phyloP scores from a whole-genome alignment of 2,797 vertebrate species.

The Pangasius djambal region DNA sequence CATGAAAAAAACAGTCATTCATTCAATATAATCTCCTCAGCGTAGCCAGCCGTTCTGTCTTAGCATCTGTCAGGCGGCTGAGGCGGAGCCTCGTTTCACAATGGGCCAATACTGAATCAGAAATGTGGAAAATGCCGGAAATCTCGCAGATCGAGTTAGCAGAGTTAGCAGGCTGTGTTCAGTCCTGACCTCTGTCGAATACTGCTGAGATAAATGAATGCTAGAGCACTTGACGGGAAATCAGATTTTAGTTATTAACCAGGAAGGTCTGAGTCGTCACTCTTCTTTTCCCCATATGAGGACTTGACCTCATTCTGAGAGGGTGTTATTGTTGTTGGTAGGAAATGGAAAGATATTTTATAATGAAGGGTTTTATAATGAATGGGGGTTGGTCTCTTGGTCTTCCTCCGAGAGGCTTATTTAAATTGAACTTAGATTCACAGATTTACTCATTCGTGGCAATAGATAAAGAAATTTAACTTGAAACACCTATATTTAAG shows the following conservation, averaged over 20 bases:
- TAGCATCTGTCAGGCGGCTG: background rate
- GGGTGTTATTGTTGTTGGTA: too few relatives aligned
- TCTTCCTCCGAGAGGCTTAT: background rate
- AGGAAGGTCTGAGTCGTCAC: background rate
- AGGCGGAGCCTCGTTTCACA: background rate
- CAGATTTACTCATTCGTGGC: too few relatives aligned
- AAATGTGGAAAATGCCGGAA: constrained; percentile 19
- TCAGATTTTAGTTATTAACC: constrained; percentile 2
- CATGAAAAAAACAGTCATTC: background rate
- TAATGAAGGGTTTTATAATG: background rate
- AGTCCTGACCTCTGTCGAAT: background rate
- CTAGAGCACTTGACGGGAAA: background rate
- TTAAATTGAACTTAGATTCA: too few relatives aligned
- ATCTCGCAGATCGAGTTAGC: background rate
- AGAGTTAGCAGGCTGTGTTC: background rate
- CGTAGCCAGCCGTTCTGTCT: background rate
- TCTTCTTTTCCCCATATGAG: too few relatives aligned
- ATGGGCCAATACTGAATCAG: background rate
- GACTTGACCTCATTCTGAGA: background rate
- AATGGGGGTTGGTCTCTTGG: background rate
- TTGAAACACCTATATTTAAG: background rate
- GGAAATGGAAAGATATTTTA: background rate
- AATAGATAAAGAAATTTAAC: background rate
- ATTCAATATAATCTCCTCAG: constrained; percentile 3
- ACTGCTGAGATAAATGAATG: constrained; percentile 3